Base-by-base conservation (phyloP, 2,797 vertebrate genomes). In the Propithecus perrieri region DNA sequence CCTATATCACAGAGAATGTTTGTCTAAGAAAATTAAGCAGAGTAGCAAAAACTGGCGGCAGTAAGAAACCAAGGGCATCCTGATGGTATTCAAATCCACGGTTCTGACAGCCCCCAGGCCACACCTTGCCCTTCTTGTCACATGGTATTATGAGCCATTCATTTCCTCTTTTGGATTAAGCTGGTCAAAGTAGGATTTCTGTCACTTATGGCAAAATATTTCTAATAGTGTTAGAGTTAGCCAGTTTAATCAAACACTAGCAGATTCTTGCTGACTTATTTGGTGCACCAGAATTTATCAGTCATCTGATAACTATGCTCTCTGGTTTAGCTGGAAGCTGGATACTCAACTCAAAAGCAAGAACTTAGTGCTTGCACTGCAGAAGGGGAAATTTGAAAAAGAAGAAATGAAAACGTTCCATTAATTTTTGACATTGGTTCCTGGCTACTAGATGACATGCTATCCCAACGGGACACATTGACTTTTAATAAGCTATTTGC, bases 401-500 rank as follows among this genome's bases (percentile, higher is more conserved):
- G 28, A 94, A 81, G n/a, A 67, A 79, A 86, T 30, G 14, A 67
- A 85, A 38, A 78, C 2, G 1, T 61, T 55, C 24, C 11, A 48
- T 61, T 43, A 79, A 48, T 8, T 67, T 87, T 89, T 79, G 11
- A 63, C 38, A 71, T 72, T 46, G 69, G 26, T 55, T 74, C 8
- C 74, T 80, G 50, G 20, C 18, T 24, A 48, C 7, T 41, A 33
- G 41, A 38, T 24, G 11, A 41, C 53, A 13, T 5, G 7, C 35
- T 74, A 43, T 5, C 48, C 50, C 79, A 69, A 91, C 53, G 12
- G 11, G 35, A 48, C 26, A 43, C 43, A 14, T 7, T 80, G 43
- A 53, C 43, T 59, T 92, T 75, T 53, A 92, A 48, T 93, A 80
- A 72, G n/a, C 5, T 18, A 57, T 78, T 88, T 91, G 26, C 61